Evolutionary conservation across 2,888 invertebrate species (phyloP), one percentile per base, ranked within the genome.

Genomic region (Argynnis bischoffii): DNA sequence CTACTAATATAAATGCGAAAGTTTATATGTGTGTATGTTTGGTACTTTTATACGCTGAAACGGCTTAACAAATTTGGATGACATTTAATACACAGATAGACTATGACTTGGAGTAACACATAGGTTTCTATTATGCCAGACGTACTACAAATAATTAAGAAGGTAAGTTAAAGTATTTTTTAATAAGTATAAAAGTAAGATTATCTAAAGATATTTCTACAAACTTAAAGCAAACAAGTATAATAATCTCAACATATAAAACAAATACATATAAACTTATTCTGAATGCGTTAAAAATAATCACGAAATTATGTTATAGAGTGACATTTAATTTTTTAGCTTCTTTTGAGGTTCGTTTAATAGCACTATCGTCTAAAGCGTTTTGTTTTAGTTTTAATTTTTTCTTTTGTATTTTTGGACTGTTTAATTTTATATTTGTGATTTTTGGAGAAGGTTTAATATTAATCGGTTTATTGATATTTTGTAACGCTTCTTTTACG

Each of bases 301-400:
- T 16, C 8, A 14, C 57, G 46, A 8, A 47, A 54, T 35, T 6
- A 55, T 14, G 13, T 51, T 65, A 71, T 41, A 74, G 64, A 18
- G 69, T 72, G 57, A 65, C 26, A 54, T 73, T 74, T 71, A 77
- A 66, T 64, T 74, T 75, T 15, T 64, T 72, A n/a, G 63, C 41
- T 48, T 60, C 56, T n/a, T 11, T 51, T 16, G 55, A n/a, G 4
- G 60, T 21, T 35, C 61, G 60, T 69, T 74, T 71, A 48, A 76
- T 46, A 70, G 74, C 69, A 51, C 51, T 67, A 3, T 74, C 74
- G 26, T 75, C 74, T 64, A 67, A 47, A n/a, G 69, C 50, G 14
- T 61, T 69, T n/a, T 55, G 47, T 5, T 41, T 54, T 53, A 46
- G 14, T 54, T 59, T 60, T 53, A 55, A 50, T 31, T 31, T 55